Percentiles rank a stretch among this genome's conserved stretches.
Conservation (phyloP, 2,113 vertebrate species). For the Myotis davidii region DNA sequence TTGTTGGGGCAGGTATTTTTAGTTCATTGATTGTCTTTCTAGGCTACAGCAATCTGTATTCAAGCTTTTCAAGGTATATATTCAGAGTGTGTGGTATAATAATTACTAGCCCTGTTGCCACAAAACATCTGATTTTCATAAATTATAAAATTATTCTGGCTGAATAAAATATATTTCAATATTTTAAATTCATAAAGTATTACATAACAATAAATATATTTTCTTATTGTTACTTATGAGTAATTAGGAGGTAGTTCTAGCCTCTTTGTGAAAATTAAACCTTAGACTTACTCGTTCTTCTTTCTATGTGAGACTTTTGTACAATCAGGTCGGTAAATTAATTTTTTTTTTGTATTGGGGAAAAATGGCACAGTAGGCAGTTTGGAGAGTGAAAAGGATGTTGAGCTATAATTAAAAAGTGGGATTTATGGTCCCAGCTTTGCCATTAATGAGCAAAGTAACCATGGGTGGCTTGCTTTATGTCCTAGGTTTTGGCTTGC, state of each 20-base stretch:
- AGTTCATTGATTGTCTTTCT: not conserved
- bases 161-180: conserved; percentile 13
- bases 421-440: not conserved
- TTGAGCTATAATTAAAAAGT: not conserved
- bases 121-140: not conserved
- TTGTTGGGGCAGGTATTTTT: not conserved
- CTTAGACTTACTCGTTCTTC: not conserved
- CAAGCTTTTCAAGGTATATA: not conserved
- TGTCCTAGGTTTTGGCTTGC: not conserved
- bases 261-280: not conserved
- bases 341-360: not conserved
- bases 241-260: not conserved
- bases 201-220: not conserved
- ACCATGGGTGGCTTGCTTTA: not conserved
- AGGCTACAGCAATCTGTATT: not conserved
- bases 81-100: not conserved
- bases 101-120: not conserved
- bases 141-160: not conserved
- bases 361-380: not conserved
- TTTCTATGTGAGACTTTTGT: not conserved
- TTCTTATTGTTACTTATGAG: not conserved
- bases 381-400: not conserved
- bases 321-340: not conserved
- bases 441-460: not conserved
- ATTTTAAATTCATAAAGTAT: not conserved